These are phyloP conservation scores for Embiotoca jacksoni DNA, from an alignment of 2,113 vertebrate genomes.

Conservation along the genomic window DNA sequence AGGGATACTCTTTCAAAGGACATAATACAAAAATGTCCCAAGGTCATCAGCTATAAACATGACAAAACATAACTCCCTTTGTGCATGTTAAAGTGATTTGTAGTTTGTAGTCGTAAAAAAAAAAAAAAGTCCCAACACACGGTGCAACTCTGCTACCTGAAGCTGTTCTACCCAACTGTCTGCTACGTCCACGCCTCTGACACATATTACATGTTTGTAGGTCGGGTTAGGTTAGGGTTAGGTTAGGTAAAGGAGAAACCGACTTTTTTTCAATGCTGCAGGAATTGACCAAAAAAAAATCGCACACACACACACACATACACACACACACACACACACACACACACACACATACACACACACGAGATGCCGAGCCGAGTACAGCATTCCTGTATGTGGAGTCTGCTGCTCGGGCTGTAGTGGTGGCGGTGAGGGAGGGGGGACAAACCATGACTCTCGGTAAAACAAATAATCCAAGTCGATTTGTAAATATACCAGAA, in stretches of 20 bases:
- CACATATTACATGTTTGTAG: not conserved
- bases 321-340: no score
- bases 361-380: slow-evolving; percentile 41
- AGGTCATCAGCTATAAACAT: slow-evolving; percentile 54
- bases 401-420: slow-evolving; percentile 45
- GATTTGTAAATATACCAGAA: not conserved
- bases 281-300: not conserved
- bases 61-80: slow-evolving; percentile 29
- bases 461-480: slow-evolving; percentile 33
- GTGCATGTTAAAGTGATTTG: slow-evolving; percentile 60
- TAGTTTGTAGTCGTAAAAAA: slow-evolving; percentile 30
- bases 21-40: slow-evolving; percentile 26
- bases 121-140: slow-evolving; percentile 18
- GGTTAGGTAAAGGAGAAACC: rapidly evolving
- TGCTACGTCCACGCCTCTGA: not conserved
- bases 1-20: slow-evolving; percentile 6
- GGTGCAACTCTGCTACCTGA: slow-evolving; percentile 27
- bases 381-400: slow-evolving; percentile 62
- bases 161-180: slow-evolving; percentile 7
- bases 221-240: no score
- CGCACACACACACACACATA: no score
- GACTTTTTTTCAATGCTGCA: not conserved
- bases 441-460: slow-evolving; percentile 30
- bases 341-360: not conserved
- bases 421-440: not conserved